Percentiles rank a stretch among this genome's conserved stretches.
Evolutionary conservation across 2,888 invertebrate genomes (phyloP).

Genomic region (Chrysomela aeneicollis): DNA sequence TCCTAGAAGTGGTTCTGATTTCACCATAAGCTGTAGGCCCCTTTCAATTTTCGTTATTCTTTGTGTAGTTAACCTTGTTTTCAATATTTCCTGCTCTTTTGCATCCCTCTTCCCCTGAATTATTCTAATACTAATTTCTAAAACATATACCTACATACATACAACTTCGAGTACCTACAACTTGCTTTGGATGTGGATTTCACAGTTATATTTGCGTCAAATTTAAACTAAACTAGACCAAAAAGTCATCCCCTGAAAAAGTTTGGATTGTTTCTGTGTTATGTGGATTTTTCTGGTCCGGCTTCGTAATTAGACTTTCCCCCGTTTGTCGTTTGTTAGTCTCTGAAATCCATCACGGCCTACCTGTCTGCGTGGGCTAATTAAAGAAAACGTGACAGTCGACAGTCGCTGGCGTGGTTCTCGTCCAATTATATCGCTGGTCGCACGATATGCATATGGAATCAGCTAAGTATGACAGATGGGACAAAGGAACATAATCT

Average conservation of each 20-base stretch:
- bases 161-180: too few species aligned
- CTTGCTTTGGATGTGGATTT: too few species aligned
- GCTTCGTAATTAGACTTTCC: neutral
- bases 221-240: too few species aligned
- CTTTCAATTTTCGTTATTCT: too few species aligned
- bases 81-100: too few species aligned
- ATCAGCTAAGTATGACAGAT: conserved; percentile 55
- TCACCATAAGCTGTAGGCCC: too few species aligned
- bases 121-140: too few species aligned
- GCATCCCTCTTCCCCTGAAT: too few species aligned
- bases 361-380: conserved; percentile 51
- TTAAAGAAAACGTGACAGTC: conserved; percentile 55
- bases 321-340: conserved; percentile 47
- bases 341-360: conserved; percentile 50
- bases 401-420: conserved; percentile 48
- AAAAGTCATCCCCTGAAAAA: neutral
- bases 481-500: conserved; percentile 57
- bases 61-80: too few species aligned
- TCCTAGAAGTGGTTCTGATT: too few species aligned
- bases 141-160: too few species aligned
- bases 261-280: neutral
- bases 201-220: too few species aligned
- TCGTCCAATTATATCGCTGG: conserved; percentile 49
- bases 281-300: neutral
- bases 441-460: conserved; percentile 54